Evolutionary conservation across 2,888 invertebrate genomes (phyloP), one percentile per base, ranked within the genome.

Genomic region (Mellilla xanthometata): DNA sequence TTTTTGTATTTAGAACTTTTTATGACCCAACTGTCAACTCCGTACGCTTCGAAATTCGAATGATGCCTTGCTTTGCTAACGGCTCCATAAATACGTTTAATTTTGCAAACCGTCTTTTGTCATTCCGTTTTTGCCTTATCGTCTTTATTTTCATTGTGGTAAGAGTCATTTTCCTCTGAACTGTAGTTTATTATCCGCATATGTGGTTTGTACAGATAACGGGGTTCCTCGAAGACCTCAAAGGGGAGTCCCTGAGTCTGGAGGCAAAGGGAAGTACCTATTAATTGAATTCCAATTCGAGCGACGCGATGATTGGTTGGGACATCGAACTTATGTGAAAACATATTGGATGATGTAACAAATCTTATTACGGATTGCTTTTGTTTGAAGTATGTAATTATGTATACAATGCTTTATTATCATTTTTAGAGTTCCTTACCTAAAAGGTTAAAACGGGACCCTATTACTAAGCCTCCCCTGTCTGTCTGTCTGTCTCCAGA

Each of bases 1-100:
- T 28, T 58, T 59, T 65, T 44, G 12, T 5, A 48, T 36, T 56
- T 29, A 23, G 12, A 39, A 42, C 28, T 36, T 36, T 38, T 36
- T 51, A 42, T 26, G 22, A 39, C 49, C 34, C 2, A 35, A 15
- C 39, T 42, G 29, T 44, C 39, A 29, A 34, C 19, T 36, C 43
- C 28, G 15, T 13, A 28, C 7, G 22, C 34, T 36, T 29, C 11
- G 10, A 48, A 19, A 12, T 33, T 38, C 30, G 49, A 47, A 53
- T 53, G 50, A 50, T 50, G 40, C 24, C 41, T 24, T 39, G 24
- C 31, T 31, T 11, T 5, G 13, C 19, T 28, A 28, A 12, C 36
- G 22, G 11, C 28, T 36, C 8, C 19, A 36, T 36, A 36, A 36
- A 36, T 36, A 36, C 36, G 27, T 27, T 36, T 28, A 36, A 28